Percentiles rank a stretch among this genome's conserved stretches.
These are phyloP conservation scores for Spatula clypeata DNA, from an alignment of 2,797 vertebrate genomes.

Conservation along the genomic window DNA sequence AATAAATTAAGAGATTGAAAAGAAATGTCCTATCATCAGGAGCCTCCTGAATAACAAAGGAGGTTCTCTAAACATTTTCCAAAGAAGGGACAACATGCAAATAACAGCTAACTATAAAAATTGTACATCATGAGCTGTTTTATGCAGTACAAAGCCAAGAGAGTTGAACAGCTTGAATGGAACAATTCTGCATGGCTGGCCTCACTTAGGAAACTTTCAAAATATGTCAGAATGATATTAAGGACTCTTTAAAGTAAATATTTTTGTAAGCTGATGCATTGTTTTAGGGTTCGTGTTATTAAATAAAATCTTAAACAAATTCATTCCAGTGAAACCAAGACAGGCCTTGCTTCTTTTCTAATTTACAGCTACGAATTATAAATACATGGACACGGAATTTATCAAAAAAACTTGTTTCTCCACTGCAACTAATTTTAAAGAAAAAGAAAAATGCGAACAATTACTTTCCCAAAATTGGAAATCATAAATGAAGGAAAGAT, in stretches of 20 bases:
- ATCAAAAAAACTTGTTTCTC: neutral
- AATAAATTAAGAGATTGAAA: neutral
- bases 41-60: conserved; percentile 12
- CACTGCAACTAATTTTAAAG: neutral
- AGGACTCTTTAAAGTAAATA: conserved; percentile 1
- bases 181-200: neutral
- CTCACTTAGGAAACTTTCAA: neutral
- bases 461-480: neutral
- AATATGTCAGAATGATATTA: conserved; percentile 15
- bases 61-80: conserved; percentile 10
- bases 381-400: neutral
- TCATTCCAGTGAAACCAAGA: neutral
- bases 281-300: neutral
- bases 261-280: neutral
- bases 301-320: neutral
- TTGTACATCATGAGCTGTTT: neutral
- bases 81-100: conserved; percentile 46
- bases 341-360: neutral
- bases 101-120: conserved; percentile 35
- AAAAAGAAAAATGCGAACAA: neutral
- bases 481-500: neutral
- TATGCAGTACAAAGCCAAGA: conserved; percentile 21
- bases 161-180: conserved; percentile 18
- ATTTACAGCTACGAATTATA: neutral
- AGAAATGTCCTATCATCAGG: neutral